Percentiles rank a stretch among this genome's conserved stretches.
Conservation (phyloP, 2,797 vertebrate genomes). For the Gymnoscopelus braueri region DNA sequence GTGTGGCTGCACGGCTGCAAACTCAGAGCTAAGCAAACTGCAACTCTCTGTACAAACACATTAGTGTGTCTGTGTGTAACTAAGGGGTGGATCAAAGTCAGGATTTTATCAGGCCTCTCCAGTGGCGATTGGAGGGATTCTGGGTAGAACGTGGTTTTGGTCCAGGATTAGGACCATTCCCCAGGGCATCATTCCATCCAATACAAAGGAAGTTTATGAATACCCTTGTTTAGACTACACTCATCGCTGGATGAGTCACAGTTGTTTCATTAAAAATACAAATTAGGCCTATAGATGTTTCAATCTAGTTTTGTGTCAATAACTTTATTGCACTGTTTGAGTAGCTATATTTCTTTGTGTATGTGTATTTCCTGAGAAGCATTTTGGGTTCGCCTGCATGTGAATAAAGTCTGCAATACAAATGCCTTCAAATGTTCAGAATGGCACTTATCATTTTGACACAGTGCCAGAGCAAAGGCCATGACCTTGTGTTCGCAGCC, state of each 20-base stretch:
- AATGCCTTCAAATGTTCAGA: neutral
- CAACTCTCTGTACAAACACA: constrained; percentile 44
- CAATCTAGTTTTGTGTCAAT: too few relatives aligned
- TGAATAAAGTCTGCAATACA: too few relatives aligned
- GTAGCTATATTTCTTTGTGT: too few relatives aligned
- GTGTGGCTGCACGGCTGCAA: constrained; percentile 5
- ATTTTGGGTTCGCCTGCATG: too few relatives aligned
- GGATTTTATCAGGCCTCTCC: constrained; percentile 76
- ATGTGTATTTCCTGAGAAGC: too few relatives aligned
- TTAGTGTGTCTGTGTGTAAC: constrained; percentile 39
- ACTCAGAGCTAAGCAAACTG: constrained; percentile 3
- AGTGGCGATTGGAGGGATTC: constrained; percentile 54
- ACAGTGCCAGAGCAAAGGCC: neutral
- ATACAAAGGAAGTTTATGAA: constrained; percentile 6
- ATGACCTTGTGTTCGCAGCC: neutral
- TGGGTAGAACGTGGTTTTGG: constrained; percentile 39
- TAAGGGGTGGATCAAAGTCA: constrained; percentile 77
- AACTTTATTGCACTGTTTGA: too few relatives aligned
- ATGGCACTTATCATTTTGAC: constrained; percentile 26
- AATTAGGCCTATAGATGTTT: neutral
- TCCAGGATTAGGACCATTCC: constrained; percentile 18
- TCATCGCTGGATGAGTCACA: neutral
- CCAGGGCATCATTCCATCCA: constrained; percentile 6
- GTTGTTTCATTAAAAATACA: neutral
- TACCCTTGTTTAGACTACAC: neutral